phyloP scores from a whole-genome alignment of 2,888 invertebrate genomes.

The Lysandra bellargus region DNA sequence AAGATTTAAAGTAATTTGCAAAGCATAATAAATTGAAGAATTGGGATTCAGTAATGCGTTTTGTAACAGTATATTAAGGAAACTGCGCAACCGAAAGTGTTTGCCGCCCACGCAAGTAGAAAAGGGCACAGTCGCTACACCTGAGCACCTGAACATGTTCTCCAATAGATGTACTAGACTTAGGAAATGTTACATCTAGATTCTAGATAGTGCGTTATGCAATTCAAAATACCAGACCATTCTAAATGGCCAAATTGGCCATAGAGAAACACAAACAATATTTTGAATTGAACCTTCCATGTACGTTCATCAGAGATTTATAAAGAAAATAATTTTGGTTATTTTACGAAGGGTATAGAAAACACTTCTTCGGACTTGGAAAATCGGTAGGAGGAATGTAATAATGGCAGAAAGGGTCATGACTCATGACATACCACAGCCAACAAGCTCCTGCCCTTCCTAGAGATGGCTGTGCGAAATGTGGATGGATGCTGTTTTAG shows the following conservation, averaged over 20 bases:
- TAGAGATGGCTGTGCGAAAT: too few species aligned
- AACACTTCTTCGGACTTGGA: too few species aligned
- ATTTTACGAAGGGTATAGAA: too few species aligned
- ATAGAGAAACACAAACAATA: neutral
- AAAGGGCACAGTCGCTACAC: conserved; percentile 23
- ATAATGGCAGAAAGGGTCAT: too few species aligned
- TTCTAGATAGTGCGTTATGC: neutral
- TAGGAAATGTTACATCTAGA: neutral
- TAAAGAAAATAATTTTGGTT: too few species aligned
- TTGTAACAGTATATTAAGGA: neutral
- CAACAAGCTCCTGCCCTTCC: too few species aligned
- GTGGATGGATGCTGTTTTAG: too few species aligned
- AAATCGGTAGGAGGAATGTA: too few species aligned
- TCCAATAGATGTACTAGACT: neutral
- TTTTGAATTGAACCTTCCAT: too few species aligned
- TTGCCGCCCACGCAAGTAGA: conserved; percentile 2
- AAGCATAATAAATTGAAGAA: neutral
- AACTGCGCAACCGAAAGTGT: conserved; percentile 19
- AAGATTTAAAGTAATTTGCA: neutral
- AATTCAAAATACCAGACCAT: neutral
- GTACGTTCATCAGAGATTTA: too few species aligned
- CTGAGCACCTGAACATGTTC: conserved; percentile 2
- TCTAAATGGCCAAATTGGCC: neutral
- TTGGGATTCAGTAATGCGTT: neutral
- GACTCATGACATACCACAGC: too few species aligned